A percentile compares a stretch with the other conserved stretches of the same genome.
Conservation (phyloP, 2,797 vertebrate species). For the Mionectes olivaceus region DNA sequence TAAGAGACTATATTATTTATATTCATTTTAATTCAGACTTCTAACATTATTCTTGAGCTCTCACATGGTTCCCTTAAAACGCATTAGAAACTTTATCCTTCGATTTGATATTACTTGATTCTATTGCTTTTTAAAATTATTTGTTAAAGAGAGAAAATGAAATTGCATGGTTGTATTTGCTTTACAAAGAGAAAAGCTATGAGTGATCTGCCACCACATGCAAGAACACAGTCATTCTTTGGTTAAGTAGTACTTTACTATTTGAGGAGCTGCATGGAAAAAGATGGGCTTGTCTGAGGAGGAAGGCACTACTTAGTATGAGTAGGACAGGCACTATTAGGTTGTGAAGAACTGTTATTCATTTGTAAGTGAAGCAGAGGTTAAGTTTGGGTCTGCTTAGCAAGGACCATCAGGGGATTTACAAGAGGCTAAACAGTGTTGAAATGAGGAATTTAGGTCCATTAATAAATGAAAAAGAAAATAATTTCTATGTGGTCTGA, state of each 20-base stretch:
- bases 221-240: background rate
- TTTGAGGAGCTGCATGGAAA: background rate
- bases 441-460: background rate
- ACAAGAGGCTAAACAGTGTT: background rate
- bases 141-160: background rate
- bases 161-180: background rate
- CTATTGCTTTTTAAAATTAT: background rate
- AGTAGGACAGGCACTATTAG: background rate
- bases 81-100: background rate
- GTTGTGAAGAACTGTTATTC: background rate
- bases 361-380: background rate
- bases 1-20: constrained; percentile 74
- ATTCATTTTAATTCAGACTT: background rate
- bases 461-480: background rate
- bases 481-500: background rate
- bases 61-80: background rate
- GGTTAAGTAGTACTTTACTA: background rate
- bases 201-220: background rate
- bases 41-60: background rate
- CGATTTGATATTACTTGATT: background rate
- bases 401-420: background rate
- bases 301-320: background rate
- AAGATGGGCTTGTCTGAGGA: background rate
- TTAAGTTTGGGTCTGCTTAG: background rate
- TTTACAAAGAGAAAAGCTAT: background rate